phyloP scores from a whole-genome alignment of 2,888 invertebrate species.

The Empis stercorea region DNA sequence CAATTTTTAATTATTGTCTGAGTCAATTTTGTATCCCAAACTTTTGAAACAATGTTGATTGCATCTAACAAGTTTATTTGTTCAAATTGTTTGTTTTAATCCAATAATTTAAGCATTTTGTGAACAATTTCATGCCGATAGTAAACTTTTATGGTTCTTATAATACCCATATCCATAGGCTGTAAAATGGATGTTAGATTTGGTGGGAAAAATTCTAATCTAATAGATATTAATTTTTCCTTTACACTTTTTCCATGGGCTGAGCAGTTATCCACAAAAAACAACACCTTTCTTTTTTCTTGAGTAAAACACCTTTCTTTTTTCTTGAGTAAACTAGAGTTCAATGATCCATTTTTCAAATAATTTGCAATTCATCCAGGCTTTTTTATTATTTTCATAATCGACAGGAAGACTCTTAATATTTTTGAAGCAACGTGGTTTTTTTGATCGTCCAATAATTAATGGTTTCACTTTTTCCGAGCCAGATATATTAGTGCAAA shows the following conservation, averaged over 20 bases:
- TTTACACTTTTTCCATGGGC: not conserved
- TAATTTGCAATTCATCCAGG: slow-evolving; percentile 18
- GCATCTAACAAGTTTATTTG: not conserved
- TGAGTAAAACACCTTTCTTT: too few species aligned
- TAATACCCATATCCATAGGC: not conserved
- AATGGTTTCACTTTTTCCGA: slow-evolving; percentile 21
- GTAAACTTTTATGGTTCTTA: not conserved
- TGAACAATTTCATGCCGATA: not conserved
- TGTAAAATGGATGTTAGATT: not conserved
- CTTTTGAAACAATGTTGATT: not conserved
- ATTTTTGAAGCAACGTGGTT: slow-evolving; percentile 25
- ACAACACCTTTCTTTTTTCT: slow-evolving; percentile 6
- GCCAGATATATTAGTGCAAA: slow-evolving; percentile 23
- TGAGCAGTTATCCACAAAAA: slow-evolving; percentile 2
- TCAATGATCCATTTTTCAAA: slow-evolving; percentile 7
- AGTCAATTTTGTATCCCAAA: not conserved
- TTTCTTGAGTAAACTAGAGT: slow-evolving; percentile 2
- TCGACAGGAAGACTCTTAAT: slow-evolving; percentile 17
- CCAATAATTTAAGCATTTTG: not conserved
- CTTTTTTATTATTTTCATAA: slow-evolving; percentile 18
- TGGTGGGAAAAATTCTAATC: not conserved
- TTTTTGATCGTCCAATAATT: slow-evolving; percentile 23
- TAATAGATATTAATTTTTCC: not conserved
- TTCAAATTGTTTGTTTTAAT: not conserved
- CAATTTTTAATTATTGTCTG: not conserved